phyloP scores from a whole-genome alignment of 1,140 invertebrate genomes.

The Anastrepha obliqua region DNA sequence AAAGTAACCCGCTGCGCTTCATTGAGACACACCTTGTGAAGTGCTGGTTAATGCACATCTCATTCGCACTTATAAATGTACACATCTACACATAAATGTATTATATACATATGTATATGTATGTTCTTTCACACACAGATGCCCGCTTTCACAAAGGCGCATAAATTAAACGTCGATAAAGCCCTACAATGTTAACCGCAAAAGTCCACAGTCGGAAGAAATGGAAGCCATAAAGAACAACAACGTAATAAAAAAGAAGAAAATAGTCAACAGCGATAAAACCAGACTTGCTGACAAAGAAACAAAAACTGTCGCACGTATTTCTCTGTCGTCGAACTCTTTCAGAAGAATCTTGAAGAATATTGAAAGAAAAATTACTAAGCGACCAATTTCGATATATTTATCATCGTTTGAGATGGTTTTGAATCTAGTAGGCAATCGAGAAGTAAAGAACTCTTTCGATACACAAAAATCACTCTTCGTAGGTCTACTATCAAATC shows the following conservation, averaged over 20 bases:
- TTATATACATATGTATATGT: background rate
- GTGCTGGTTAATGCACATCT: background rate
- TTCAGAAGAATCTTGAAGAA: background rate
- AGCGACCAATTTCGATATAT: too few relatives aligned
- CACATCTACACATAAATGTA: background rate
- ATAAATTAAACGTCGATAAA: background rate
- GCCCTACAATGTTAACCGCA: slow-evolving; percentile 21
- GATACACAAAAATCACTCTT: too few relatives aligned
- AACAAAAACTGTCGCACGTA: too few relatives aligned
- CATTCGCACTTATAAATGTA: background rate
- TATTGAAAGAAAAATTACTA: too few relatives aligned
- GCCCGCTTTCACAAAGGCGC: background rate
- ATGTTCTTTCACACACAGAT: background rate
- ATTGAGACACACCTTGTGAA: slow-evolving; percentile 27
- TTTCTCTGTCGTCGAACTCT: slow-evolving; percentile 25
- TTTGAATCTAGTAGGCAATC: too few relatives aligned
- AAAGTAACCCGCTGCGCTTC: background rate
- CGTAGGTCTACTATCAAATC: too few relatives aligned
- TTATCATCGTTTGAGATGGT: too few relatives aligned
- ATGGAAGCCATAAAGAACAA: background rate
- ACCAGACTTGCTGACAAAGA: background rate
- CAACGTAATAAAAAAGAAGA: background rate
- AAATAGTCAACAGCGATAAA: background rate
- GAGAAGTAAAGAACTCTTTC: too few relatives aligned
- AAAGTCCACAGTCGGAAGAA: background rate